phyloP scores from a whole-genome alignment of 2,797 vertebrate species.

The Falco rusticolus region DNA sequence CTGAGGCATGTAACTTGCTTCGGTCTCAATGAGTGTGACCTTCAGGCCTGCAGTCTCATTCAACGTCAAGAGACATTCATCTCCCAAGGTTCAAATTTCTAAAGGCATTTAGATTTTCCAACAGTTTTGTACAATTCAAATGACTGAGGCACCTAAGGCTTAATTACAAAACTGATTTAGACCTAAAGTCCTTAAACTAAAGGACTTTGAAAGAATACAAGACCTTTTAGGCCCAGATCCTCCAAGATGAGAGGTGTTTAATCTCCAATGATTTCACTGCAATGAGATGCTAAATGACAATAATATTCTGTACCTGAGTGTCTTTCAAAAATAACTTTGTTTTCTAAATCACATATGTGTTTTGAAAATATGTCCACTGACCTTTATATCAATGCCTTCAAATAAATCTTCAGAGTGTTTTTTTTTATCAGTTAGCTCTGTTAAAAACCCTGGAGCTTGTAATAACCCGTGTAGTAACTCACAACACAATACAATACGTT shows the following conservation, averaged over 20 bases:
- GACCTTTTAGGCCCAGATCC: neutral
- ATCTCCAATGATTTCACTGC: neutral
- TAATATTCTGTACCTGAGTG: neutral
- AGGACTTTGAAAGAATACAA: neutral
- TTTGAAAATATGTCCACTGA: neutral
- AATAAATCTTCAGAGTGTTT: neutral
- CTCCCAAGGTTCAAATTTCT: neutral
- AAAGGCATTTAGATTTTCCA: neutral
- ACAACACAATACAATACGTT: neutral
- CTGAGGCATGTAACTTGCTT: neutral
- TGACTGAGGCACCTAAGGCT: neutral
- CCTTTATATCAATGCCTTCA: neutral
- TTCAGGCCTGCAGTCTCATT: neutral
- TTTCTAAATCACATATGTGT: neutral
- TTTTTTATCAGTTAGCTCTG: slow-evolving; percentile 10
- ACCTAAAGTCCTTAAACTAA: neutral
- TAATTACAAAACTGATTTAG: neutral
- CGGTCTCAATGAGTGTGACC: neutral
- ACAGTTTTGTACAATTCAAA: neutral
- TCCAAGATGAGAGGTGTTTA: neutral
- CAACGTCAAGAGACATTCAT: neutral
- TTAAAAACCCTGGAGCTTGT: neutral
- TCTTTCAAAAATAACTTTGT: neutral
- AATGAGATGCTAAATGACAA: neutral
- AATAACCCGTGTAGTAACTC: neutral